Evolutionary conservation across 2,888 invertebrate genomes (phyloP).

Genomic region (Trachelus stipa): DNA sequence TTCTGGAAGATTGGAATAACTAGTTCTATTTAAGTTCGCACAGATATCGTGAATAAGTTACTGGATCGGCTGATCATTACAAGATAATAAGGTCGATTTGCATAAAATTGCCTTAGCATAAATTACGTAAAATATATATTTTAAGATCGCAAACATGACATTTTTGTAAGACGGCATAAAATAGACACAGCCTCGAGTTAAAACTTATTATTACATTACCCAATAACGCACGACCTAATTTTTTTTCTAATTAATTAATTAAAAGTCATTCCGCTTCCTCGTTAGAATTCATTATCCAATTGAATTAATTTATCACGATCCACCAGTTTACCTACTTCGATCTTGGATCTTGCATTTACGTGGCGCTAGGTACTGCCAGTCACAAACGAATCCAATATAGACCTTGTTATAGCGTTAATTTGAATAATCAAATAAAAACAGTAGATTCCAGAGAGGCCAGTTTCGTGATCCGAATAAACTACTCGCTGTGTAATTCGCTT

Average conservation of each 20-base stretch:
- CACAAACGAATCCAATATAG: not conserved
- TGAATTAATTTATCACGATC: not conserved
- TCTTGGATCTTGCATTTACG: not conserved
- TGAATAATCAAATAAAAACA: not conserved
- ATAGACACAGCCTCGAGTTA: not conserved
- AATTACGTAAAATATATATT: not conserved
- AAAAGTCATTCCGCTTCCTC: not conserved
- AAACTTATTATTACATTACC: not conserved
- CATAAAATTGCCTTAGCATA: not conserved
- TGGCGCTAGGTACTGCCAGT: not conserved
- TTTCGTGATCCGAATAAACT: not conserved
- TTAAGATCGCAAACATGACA: not conserved
- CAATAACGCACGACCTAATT: not conserved
- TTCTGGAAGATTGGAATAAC: too few relatives aligned
- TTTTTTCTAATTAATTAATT: not conserved
- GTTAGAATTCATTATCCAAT: not conserved
- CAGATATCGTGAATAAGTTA: too few relatives aligned
- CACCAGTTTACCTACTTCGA: not conserved
- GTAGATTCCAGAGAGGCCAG: not conserved
- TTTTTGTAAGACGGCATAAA: not conserved
- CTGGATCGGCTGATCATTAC: too few relatives aligned
- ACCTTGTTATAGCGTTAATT: not conserved
- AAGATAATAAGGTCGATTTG: not conserved
- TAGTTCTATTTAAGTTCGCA: too few relatives aligned
- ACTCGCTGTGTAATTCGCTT: not conserved